Percentiles rank a stretch among this genome's conserved stretches.
Conservation (phyloP, 1,140 invertebrate species). For the Oppia nitens region DNA sequence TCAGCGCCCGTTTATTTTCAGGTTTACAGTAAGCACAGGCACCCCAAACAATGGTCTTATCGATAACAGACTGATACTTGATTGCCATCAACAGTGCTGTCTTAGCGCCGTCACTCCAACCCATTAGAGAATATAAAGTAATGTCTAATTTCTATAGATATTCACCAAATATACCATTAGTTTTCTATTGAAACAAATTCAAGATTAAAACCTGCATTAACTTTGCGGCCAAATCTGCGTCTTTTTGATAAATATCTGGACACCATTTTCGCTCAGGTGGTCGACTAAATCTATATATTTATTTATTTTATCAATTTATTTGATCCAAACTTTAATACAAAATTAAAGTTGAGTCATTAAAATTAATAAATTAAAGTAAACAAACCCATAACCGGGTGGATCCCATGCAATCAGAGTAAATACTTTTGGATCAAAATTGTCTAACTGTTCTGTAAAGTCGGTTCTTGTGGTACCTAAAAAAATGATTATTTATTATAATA, state of each 20-base stretch:
- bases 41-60: conserved; percentile 8
- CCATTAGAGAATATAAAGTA: not conserved
- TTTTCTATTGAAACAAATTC: conserved; percentile 13
- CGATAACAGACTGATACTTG: not conserved
- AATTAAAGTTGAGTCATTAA: too few species aligned
- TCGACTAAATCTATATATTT: too few species aligned
- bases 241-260: conserved; percentile 15
- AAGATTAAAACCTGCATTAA: not conserved
- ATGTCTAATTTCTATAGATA: conserved; percentile 25
- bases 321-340: too few species aligned
- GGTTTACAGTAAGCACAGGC: not conserved
- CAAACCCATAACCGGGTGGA: conserved; percentile 8
- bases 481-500: not conserved
- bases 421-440: not conserved
- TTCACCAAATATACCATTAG: conserved; percentile 22
- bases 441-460: not conserved
- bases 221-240: not conserved
- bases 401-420: conserved; percentile 6
- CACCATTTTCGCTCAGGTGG: conserved; percentile 4
- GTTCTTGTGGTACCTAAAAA: conserved; percentile 28
- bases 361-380: too few species aligned
- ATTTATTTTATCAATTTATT: too few species aligned
- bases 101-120: conserved; percentile 9
- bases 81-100: conserved; percentile 1
- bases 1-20: not conserved